phyloP scores from a whole-genome alignment of 1,140 invertebrate species.

The Metopolophium dirhodum region DNA sequence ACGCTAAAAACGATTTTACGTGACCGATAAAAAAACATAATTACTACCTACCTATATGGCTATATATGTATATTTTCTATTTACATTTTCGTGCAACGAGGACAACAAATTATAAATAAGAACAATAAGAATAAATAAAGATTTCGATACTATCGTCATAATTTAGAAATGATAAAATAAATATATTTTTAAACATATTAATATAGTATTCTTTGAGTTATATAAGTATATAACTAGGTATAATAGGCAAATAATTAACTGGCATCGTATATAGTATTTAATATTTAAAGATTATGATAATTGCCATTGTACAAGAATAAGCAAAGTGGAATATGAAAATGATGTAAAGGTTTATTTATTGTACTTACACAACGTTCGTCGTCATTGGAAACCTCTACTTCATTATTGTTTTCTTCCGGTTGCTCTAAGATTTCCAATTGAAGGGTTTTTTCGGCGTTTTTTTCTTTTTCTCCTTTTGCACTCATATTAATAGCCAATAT shows the following conservation, averaged over 20 bases:
- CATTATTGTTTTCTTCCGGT: slow-evolving; percentile 7
- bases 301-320: background rate
- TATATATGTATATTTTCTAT: too few relatives aligned
- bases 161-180: too few relatives aligned
- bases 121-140: too few relatives aligned
- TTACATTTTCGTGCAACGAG: too few relatives aligned
- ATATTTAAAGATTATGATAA: background rate
- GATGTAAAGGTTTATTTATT: background rate
- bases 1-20: too few relatives aligned
- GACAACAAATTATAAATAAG: too few relatives aligned
- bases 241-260: background rate
- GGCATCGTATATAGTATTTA: background rate
- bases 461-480: slow-evolving; percentile 7
- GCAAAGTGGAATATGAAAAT: background rate
- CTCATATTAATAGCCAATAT: background rate
- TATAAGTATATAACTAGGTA: too few relatives aligned
- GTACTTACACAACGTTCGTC: background rate
- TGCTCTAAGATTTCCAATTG: background rate
- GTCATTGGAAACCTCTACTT: background rate
- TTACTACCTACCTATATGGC: too few relatives aligned
- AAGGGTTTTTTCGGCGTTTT: background rate
- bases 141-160: too few relatives aligned
- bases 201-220: too few relatives aligned
- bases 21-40: too few relatives aligned
- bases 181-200: too few relatives aligned